These are phyloP conservation scores for Tinea trinotella DNA, from an alignment of 2,888 invertebrate genomes.

Conservation along the genomic window DNA sequence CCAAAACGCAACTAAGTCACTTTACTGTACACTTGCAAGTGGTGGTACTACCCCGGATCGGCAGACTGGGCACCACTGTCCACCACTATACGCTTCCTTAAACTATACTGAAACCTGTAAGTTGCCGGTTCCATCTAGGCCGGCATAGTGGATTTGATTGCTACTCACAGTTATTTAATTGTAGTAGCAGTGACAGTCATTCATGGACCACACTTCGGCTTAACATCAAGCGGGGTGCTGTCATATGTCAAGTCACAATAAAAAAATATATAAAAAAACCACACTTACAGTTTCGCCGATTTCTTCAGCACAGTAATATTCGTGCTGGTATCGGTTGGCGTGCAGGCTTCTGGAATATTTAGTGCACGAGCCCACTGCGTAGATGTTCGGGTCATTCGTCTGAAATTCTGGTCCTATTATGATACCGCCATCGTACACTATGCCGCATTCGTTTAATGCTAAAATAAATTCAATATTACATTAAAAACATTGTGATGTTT, in stretches of 20 bases:
- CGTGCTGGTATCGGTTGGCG: conserved; percentile 63
- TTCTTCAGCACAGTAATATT: conserved; percentile 73
- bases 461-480: conserved; percentile 18
- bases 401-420: conserved; percentile 74
- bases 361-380: conserved; percentile 76
- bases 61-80: too few relatives aligned
- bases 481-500: too few relatives aligned
- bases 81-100: not conserved
- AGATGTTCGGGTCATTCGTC: conserved; percentile 77
- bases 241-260: too few relatives aligned
- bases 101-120: not conserved
- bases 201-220: too few relatives aligned
- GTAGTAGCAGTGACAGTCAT: too few relatives aligned
- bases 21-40: too few relatives aligned
- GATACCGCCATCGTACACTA: conserved; percentile 76
- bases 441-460: conserved; percentile 71
- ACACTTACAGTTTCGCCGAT: conserved; percentile 71
- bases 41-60: too few relatives aligned
- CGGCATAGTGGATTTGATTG: too few relatives aligned
- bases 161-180: too few relatives aligned
- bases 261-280: not conserved
- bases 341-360: conserved; percentile 75
- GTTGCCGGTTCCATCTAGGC: too few relatives aligned
- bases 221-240: too few relatives aligned
- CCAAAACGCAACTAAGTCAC: too few relatives aligned